Evolutionary conservation across 2,888 invertebrate species (phyloP).

Genomic region (Horisme vitalbata): DNA sequence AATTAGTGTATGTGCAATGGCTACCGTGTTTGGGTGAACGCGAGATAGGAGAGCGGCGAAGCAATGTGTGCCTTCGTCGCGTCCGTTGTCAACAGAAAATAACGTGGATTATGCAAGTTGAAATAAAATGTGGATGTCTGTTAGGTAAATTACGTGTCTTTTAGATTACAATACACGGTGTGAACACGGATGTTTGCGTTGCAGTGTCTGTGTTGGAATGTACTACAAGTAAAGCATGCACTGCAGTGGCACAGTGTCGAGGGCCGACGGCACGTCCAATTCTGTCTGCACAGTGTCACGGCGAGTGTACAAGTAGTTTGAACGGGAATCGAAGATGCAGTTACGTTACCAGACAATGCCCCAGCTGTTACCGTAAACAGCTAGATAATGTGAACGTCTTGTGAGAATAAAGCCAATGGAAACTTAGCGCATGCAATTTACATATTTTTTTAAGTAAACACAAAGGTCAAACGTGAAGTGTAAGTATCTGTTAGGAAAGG

Average conservation of each 20-base stretch:
- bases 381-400: slow-evolving; percentile 19
- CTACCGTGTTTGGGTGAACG: slow-evolving; percentile 51
- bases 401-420: slow-evolving; percentile 17
- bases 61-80: slow-evolving; percentile 68
- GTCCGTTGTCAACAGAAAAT: slow-evolving; percentile 78
- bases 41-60: slow-evolving; percentile 48
- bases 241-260: slow-evolving; percentile 6
- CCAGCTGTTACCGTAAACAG: slow-evolving; percentile 23
- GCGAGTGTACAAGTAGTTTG: slow-evolving; percentile 12
- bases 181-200: slow-evolving; percentile 35
- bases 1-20: slow-evolving; percentile 57
- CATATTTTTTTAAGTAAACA: slow-evolving; percentile 12
- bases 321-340: slow-evolving; percentile 24
- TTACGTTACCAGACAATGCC: slow-evolving; percentile 18
- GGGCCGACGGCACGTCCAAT: neutral
- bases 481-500: slow-evolving; percentile 3
- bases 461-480: slow-evolving; percentile 17
- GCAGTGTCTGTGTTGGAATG: slow-evolving; percentile 37
- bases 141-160: slow-evolving; percentile 68
- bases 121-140: slow-evolving; percentile 72
- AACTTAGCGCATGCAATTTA: slow-evolving; percentile 17
- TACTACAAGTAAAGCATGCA: slow-evolving; percentile 4
- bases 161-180: slow-evolving; percentile 38
- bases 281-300: slow-evolving; percentile 3
- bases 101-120: slow-evolving; percentile 80